Conservation (phyloP, 2,888 invertebrate genomes). For the Galerucella nymphaeae region DNA sequence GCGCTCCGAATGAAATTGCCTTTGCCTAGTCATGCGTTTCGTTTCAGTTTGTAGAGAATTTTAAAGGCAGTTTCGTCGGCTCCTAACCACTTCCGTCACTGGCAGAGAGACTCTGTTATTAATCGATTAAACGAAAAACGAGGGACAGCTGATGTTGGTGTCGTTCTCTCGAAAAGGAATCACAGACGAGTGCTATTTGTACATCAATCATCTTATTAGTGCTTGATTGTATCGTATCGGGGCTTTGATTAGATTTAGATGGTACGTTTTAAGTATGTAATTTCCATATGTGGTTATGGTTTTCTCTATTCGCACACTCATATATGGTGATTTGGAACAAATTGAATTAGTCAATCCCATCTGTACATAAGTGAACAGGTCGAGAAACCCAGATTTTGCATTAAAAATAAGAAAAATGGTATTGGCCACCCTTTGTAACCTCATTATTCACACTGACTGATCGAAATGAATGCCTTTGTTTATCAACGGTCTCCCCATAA, state of each 20-base stretch:
- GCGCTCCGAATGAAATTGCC: constrained; percentile 20
- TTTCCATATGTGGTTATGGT: neutral
- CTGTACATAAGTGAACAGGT: neutral
- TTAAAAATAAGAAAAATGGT: too few species aligned
- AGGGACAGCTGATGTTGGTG: constrained; percentile 38
- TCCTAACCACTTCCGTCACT: constrained; percentile 33
- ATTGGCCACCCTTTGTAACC: too few species aligned
- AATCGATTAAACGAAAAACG: constrained; percentile 36
- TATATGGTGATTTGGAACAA: constrained; percentile 2
- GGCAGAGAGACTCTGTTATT: constrained; percentile 32
- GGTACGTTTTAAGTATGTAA: constrained; percentile 13
- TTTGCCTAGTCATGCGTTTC: constrained; percentile 29
- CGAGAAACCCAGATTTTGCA: too few species aligned
- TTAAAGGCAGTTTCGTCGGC: constrained; percentile 24
- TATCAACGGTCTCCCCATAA: too few species aligned
- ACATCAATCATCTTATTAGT: constrained; percentile 43
- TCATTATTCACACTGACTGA: too few species aligned
- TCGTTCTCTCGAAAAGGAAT: constrained; percentile 34
- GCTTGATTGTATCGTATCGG: constrained; percentile 31
- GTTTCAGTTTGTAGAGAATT: constrained; percentile 30
- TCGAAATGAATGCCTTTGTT: too few species aligned
- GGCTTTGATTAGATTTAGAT: constrained; percentile 25
- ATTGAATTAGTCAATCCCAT: neutral
- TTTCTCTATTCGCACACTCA: constrained; percentile 4
- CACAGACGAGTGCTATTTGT: constrained; percentile 39